Conservation (phyloP, 2,888 invertebrate genomes). For the Venusia cambrica region DNA sequence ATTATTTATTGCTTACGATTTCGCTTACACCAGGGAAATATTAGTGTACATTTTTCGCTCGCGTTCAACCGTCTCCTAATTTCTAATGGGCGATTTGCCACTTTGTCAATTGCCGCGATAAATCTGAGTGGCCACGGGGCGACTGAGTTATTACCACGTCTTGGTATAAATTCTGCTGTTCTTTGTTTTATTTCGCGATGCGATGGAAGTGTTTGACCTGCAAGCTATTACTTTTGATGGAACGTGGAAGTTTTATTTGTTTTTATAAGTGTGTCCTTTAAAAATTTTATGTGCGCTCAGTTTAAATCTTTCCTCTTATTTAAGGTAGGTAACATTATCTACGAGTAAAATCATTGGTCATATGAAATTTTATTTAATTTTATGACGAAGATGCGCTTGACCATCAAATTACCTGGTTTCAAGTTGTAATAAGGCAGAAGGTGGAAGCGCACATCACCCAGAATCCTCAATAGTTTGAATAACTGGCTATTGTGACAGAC, state of each 20-base stretch:
- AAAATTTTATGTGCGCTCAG: neutral
- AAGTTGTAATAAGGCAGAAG: too few relatives aligned
- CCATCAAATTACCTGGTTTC: too few relatives aligned
- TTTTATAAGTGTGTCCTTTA: constrained; percentile 7
- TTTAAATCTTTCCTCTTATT: neutral
- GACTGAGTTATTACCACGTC: constrained; percentile 69
- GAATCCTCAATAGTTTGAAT: too few relatives aligned
- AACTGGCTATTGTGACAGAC: too few relatives aligned
- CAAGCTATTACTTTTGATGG: constrained; percentile 18
- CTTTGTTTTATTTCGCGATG: constrained; percentile 53
- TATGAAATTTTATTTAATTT: too few relatives aligned
- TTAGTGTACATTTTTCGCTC: constrained; percentile 72
- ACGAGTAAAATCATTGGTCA: neutral
- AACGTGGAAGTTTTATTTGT: constrained; percentile 11
- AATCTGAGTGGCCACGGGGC: constrained; percentile 64
- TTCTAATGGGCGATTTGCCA: constrained; percentile 82
- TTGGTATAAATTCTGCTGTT: constrained; percentile 64
- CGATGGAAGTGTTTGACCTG: constrained; percentile 20
- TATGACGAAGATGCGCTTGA: too few relatives aligned
- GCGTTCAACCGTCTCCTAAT: constrained; percentile 67
- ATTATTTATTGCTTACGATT: constrained; percentile 76
- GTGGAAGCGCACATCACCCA: too few relatives aligned
- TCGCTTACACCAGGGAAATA: constrained; percentile 71
- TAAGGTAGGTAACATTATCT: neutral
- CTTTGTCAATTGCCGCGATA: constrained; percentile 81